Conservation (phyloP, 1,140 invertebrate genomes). For the Thaumatotibia leucotreta region DNA sequence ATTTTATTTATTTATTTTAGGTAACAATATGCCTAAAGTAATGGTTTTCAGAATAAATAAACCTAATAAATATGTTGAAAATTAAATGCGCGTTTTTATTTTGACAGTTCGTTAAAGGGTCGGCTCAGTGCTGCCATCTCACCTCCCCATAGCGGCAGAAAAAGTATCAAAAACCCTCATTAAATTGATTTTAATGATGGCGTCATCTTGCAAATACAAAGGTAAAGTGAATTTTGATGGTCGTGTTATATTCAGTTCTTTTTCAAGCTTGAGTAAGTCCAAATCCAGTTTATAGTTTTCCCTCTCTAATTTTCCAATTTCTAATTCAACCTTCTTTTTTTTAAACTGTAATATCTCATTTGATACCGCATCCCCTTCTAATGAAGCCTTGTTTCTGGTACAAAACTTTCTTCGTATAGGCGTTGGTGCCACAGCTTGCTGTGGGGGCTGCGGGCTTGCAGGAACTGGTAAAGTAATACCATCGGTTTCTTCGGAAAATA, state of each 20-base stretch:
- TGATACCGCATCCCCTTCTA: too few species aligned
- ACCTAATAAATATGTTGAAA: too few species aligned
- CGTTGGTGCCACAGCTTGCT: too few species aligned
- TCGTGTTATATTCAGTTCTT: not conserved
- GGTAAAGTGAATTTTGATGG: not conserved
- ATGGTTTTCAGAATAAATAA: too few species aligned
- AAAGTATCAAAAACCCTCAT: too few species aligned
- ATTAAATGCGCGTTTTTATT: too few species aligned
- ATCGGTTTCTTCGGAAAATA: not conserved
- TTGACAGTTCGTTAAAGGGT: too few species aligned
- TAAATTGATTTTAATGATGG: not conserved
- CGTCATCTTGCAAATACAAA: not conserved
- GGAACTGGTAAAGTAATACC: not conserved
- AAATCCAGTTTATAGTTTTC: conserved; percentile 13
- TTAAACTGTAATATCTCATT: not conserved
- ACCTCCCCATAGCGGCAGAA: too few species aligned
- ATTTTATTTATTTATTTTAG: too few species aligned
- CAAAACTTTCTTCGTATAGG: not conserved
- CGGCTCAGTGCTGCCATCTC: too few species aligned
- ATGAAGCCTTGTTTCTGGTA: not conserved
- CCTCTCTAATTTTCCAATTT: conserved; percentile 1
- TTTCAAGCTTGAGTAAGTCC: conserved; percentile 13
- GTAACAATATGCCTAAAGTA: too few species aligned
- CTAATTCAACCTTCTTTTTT: not conserved
- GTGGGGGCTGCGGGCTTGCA: not conserved